These are phyloP conservation scores for Pseudachorutes palmiensis DNA, from an alignment of 1,140 invertebrate species.

Conservation along the genomic window DNA sequence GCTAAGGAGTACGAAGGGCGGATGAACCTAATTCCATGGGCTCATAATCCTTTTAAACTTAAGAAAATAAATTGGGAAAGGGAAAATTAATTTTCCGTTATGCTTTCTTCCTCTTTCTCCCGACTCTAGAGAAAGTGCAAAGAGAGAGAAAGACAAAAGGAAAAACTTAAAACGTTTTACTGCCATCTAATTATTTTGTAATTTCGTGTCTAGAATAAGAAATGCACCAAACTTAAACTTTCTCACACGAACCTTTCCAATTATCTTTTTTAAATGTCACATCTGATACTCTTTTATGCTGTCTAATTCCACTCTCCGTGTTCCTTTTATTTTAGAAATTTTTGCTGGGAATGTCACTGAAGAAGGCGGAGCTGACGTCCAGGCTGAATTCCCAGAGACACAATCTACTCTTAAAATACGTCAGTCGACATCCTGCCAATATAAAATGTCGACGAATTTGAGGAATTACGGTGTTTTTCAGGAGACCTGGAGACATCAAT, in stretches of 20 bases:
- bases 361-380: slow-evolving; percentile 16
- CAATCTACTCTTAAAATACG: slow-evolving; percentile 21
- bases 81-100: not conserved
- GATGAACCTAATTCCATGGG: not conserved
- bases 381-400: slow-evolving; percentile 7
- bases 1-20: too few species aligned
- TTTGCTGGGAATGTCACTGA: slow-evolving; percentile 18
- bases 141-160: not conserved
- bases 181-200: not conserved
- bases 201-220: not conserved
- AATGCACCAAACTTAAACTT: too few species aligned
- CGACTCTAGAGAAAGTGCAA: not conserved
- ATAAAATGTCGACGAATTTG: too few species aligned
- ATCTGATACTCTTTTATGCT: too few species aligned
- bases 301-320: too few species aligned
- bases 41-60: not conserved
- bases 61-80: not conserved
- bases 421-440: slow-evolving; percentile 4
- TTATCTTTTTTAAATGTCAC: too few species aligned
- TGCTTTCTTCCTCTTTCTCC: not conserved
- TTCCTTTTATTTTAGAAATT: slow-evolving; percentile 15
- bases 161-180: not conserved
- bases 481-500: slow-evolving; percentile 35
- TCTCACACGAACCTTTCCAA: too few species aligned
- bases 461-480: slow-evolving; percentile 11